phyloP scores from a whole-genome alignment of 2,113 vertebrate species.

The Scartelaos histophorus region DNA sequence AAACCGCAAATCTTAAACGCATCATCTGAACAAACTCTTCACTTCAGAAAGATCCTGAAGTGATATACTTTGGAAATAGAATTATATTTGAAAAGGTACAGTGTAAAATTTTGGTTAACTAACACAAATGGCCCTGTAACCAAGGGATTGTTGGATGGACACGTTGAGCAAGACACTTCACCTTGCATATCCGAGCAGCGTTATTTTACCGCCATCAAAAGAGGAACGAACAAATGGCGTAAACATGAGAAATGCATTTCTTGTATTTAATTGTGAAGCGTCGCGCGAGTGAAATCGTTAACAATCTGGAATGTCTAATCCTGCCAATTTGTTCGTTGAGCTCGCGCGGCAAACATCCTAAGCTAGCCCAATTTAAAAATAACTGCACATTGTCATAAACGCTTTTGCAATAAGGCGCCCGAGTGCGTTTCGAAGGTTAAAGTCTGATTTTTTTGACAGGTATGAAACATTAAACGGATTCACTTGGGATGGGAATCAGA shows the following conservation, averaged over 20 bases:
- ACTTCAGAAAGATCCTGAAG: not conserved
- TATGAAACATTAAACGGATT: constrained; percentile 14
- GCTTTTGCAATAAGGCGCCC: not conserved
- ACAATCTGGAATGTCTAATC: constrained; percentile 18
- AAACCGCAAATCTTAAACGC: not conserved
- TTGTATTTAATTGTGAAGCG: not conserved
- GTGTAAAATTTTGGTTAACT: not conserved
- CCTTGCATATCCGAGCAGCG: not conserved
- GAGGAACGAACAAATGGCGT: not conserved
- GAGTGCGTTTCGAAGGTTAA: not conserved
- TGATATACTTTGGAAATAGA: not conserved
- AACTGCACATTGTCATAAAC: not conserved
- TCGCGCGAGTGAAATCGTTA: constrained; percentile 15
- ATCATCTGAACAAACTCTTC: not conserved
- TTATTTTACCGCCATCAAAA: not conserved
- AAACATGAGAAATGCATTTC: not conserved
- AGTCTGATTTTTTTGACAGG: not conserved
- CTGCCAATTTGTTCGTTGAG: constrained; percentile 3
- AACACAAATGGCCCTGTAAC: not conserved
- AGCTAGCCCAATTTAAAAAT: constrained; percentile 1
- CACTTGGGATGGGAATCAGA: constrained; percentile 23
- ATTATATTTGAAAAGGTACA: not conserved
- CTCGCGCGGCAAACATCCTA: constrained; percentile 13
- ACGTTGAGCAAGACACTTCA: not conserved
- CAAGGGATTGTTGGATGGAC: not conserved